Evolutionary conservation across 2,888 invertebrate species (phyloP).

Genomic region (Pyrochroa serraticornis): DNA sequence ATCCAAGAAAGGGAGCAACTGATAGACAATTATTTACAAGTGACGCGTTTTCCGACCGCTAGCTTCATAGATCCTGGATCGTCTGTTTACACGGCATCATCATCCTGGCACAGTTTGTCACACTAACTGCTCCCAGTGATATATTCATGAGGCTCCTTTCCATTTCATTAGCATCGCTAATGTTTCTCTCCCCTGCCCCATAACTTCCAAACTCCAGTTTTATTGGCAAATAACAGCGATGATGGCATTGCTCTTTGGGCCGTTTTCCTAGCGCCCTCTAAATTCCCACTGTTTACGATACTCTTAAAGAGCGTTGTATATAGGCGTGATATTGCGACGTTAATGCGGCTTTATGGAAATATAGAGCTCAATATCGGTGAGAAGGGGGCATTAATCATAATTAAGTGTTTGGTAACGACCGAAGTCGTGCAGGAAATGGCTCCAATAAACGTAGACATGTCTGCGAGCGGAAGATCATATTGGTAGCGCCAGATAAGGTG

Average conservation of each 20-base stretch:
- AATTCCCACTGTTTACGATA: slow-evolving; percentile 50
- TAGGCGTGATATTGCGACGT: slow-evolving; percentile 58
- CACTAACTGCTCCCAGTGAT: slow-evolving; percentile 35
- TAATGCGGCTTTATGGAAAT: slow-evolving; percentile 66
- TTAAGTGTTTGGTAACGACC: slow-evolving; percentile 55
- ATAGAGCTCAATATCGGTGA: slow-evolving; percentile 64
- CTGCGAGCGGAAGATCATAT: slow-evolving; percentile 53
- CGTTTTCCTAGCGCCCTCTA: slow-evolving; percentile 41
- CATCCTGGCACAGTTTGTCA: slow-evolving; percentile 32
- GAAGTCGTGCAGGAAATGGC: slow-evolving; percentile 51
- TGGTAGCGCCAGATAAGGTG: slow-evolving; percentile 52
- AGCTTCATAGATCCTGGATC: slow-evolving; percentile 5
- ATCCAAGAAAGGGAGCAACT: background rate
- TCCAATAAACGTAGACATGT: slow-evolving; percentile 54
- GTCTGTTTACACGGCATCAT: slow-evolving; percentile 15
- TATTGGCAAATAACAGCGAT: slow-evolving; percentile 51
- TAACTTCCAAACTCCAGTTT: slow-evolving; percentile 48
- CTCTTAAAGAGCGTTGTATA: slow-evolving; percentile 49
- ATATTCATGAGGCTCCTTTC: slow-evolving; percentile 46
- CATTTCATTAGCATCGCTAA: slow-evolving; percentile 50
- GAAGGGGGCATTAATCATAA: slow-evolving; percentile 54
- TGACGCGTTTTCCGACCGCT: slow-evolving; percentile 18
- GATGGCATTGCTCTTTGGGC: slow-evolving; percentile 44
- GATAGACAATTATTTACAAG: slow-evolving; percentile 15
- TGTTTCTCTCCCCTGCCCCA: slow-evolving; percentile 42